Base-by-base conservation (phyloP, 2,113 vertebrate genomes). In the Pholis gunnellus region DNA sequence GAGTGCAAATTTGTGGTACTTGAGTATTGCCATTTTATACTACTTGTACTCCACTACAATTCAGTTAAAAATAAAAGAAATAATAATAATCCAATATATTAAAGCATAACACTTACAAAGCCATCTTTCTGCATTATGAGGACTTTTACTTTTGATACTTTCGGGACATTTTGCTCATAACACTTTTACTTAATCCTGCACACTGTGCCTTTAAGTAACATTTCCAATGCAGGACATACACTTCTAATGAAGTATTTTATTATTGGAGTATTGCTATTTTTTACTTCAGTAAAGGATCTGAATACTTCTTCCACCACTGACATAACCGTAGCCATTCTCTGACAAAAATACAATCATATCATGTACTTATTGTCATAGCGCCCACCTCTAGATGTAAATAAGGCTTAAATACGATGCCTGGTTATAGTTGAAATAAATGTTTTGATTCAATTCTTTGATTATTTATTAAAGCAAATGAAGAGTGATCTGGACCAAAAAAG, bases 401-500 rank as follows among this genome's bases (percentile, higher is more conserved):
- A 44, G 1, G 11, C 15, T 38, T 67, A 18, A 67, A 60, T 20
- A n/a, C 9, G 4, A 48, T 48, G 2, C n/a, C 10, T 67, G 7
- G 1, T 42, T n/a, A 15, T 40, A 6, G 50, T 22, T 42, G 7
- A 56, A n/a, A 54, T 22, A 2, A 17, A n/a, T 0, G 27, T 20
- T 57, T 22, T 27, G 0, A 70, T 36, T 42, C 13, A 10, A 5
- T 44, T 63, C 22, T 85, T 11, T 61, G 25, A 40, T 72, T 76
- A 9, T 71, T 9, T 50, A 3, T 73, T 74, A 29, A 56, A 99
- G 98, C 96, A 96, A 96, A 98, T 98, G 95, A 99, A 97, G 87
- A 91, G 73, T 64, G 97, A 99, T 15, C 91, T 99, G 88, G 97
- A 97, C 40, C 94, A 96, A 90, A 99, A 96, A 90, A 96, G 96